Evolutionary conservation across 1,140 invertebrate species (phyloP).

Genomic region (Pissodes strobi): DNA sequence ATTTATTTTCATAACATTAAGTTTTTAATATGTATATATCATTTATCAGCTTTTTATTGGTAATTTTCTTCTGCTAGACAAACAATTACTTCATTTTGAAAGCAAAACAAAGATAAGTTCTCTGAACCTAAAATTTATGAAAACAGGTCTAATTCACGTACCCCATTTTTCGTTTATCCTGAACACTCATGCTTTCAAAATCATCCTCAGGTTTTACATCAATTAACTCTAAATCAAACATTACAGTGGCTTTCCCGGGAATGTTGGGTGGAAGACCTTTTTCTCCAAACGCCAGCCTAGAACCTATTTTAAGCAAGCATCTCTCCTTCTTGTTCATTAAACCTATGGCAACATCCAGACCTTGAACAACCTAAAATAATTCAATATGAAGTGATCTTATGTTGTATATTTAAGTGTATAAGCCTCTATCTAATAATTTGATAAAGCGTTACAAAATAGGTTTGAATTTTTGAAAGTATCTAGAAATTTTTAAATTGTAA

Average conservation of each 20-base stretch:
- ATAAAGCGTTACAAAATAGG: no score
- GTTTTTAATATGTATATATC: no score
- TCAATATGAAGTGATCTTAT: neutral
- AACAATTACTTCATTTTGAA: no score
- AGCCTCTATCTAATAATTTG: no score
- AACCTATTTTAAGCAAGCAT: constrained; percentile 68
- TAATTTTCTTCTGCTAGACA: no score
- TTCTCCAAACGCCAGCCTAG: constrained; percentile 77
- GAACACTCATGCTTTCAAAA: constrained; percentile 63
- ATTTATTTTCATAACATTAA: no score
- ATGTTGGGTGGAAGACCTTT: constrained; percentile 69
- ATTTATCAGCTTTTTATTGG: neutral
- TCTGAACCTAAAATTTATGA: no score
- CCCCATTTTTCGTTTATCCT: constrained; percentile 68
- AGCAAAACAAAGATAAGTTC: no score
- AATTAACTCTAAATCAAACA: constrained; percentile 71
- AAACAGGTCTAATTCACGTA: constrained; percentile 54
- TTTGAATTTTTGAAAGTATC: no score
- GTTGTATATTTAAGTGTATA: neutral
- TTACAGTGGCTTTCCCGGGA: constrained; percentile 65
- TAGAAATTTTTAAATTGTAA: no score
- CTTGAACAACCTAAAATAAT: constrained; percentile 66
- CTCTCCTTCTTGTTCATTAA: constrained; percentile 83
- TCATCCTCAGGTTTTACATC: constrained; percentile 66
- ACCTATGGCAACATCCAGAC: constrained; percentile 79